These are phyloP conservation scores for Ammodytes dubius DNA, from an alignment of 2,113 vertebrate species.

Conservation along the genomic window DNA sequence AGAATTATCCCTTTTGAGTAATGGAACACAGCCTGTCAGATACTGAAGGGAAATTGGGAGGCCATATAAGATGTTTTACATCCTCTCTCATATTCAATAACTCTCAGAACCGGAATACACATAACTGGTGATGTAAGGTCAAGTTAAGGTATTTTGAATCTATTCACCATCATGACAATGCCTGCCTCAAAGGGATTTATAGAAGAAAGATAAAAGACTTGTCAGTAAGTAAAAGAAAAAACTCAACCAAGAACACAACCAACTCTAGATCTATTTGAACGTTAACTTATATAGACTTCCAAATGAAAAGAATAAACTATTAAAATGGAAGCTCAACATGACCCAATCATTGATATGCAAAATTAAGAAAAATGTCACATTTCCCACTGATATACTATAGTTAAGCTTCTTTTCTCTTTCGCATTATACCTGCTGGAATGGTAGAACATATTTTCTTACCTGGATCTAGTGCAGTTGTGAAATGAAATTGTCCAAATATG, in stretches of 20 bases:
- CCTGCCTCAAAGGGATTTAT: background rate
- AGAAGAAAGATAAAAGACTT: slow-evolving; percentile 9
- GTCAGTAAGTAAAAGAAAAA: slow-evolving; percentile 3
- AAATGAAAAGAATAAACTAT: slow-evolving; percentile 3
- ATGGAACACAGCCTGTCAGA: slow-evolving; percentile 20
- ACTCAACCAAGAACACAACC: background rate
- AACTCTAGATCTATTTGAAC: background rate
- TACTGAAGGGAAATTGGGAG: slow-evolving; percentile 5
- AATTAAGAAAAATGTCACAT: background rate
- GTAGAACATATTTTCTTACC: slow-evolving; percentile 2
- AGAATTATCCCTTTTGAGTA: background rate
- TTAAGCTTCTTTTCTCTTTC: background rate
- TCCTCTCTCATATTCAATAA: slow-evolving; percentile 50
- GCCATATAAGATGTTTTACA: slow-evolving; percentile 62
- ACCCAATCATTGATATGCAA: background rate
- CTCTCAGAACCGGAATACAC: slow-evolving; percentile 13
- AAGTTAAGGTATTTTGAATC: slow-evolving; percentile 15
- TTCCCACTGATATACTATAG: background rate
- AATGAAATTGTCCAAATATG: slow-evolving; percentile 28
- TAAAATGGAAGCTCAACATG: background rate
- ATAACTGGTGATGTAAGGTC: slow-evolving; percentile 8
- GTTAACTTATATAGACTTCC: background rate
- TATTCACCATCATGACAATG: background rate
- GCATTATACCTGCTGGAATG: background rate
- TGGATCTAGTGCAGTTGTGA: background rate